Conservation (phyloP, 2,113 vertebrate species). For the Atractosteus spatula region DNA sequence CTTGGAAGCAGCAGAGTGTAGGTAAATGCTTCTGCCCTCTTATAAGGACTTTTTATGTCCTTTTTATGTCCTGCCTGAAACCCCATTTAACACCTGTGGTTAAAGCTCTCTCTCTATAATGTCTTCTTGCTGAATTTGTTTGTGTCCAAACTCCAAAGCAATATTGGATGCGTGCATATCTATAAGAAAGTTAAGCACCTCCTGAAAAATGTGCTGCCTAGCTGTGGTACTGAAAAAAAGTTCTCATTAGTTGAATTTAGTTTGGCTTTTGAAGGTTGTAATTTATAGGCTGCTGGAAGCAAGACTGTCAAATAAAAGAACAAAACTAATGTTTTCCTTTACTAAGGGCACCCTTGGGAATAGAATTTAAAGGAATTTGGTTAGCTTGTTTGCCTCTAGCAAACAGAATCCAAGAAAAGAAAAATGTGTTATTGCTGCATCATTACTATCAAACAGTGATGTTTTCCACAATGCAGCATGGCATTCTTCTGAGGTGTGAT, state of each 20-base stretch:
- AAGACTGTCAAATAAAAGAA: constrained; percentile 14
- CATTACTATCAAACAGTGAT: background rate
- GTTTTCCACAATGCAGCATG: background rate
- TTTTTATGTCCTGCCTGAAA: no score
- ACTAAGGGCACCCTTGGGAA: constrained; percentile 2
- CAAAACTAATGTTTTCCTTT: constrained; percentile 11
- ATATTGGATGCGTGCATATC: background rate
- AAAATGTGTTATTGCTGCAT: background rate
- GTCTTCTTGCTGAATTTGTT: no score
- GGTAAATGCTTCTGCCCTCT: no score
- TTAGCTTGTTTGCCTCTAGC: constrained; percentile 1
- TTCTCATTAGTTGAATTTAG: background rate
- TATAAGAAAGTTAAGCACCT: background rate
- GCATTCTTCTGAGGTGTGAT: no score
- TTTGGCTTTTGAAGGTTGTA: background rate
- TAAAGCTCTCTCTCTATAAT: no score
- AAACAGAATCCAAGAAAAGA: constrained; percentile 8
- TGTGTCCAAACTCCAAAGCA: background rate
- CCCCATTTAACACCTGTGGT: no score
- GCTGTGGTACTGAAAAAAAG: background rate
- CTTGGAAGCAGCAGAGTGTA: no score
- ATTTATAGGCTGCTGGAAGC: constrained; percentile 13
- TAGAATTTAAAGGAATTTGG: constrained; percentile 8
- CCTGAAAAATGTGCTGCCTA: no score
- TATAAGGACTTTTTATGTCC: no score